phyloP scores from a whole-genome alignment of 2,888 invertebrate genomes.

The Phania funesta region DNA sequence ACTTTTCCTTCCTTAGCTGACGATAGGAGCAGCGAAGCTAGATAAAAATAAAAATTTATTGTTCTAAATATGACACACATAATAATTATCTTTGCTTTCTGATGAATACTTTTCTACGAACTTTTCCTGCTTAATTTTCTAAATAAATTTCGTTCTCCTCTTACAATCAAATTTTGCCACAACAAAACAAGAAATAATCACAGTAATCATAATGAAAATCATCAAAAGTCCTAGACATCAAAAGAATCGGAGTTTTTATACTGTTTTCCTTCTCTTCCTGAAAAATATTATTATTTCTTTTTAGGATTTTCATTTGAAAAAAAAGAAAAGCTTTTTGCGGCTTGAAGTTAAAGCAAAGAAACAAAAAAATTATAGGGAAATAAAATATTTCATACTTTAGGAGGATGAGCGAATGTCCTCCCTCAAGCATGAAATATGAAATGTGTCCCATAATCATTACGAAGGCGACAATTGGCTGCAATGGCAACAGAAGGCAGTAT shows the following conservation, averaged over 20 bases:
- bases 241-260: conserved; percentile 37
- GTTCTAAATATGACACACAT: too few species aligned
- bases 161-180: not conserved
- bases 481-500: conserved; percentile 26
- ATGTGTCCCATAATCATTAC: conserved; percentile 64
- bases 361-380: conserved; percentile 20
- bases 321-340: not conserved
- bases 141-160: not conserved
- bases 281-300: not conserved
- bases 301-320: not conserved
- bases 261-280: not conserved
- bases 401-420: not conserved
- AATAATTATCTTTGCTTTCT: too few species aligned
- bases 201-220: conserved; percentile 57
- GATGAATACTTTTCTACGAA: not conserved
- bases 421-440: conserved; percentile 45
- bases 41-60: too few species aligned
- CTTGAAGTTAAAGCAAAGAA: conserved; percentile 20
- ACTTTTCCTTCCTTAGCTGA: too few species aligned
- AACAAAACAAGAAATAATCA: conserved; percentile 30
- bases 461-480: conserved; percentile 64
- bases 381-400: conserved; percentile 20
- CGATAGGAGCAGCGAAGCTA: too few species aligned
- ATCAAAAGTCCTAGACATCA: conserved; percentile 54
- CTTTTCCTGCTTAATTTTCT: not conserved